phyloP scores from a whole-genome alignment of 2,888 invertebrate species.

The Carcina quercana region DNA sequence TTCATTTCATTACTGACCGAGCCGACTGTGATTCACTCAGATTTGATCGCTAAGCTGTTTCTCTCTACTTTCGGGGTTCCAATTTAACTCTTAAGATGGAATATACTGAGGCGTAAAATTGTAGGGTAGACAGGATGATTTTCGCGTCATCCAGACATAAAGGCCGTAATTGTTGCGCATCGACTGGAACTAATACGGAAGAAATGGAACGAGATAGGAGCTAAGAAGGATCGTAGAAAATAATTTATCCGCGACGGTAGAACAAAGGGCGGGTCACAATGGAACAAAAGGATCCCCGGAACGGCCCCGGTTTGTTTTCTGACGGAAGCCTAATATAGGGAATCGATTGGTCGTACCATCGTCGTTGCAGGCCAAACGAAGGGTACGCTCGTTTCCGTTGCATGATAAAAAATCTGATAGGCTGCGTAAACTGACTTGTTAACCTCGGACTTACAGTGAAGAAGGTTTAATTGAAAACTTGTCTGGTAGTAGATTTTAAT shows the following conservation, averaged over 20 bases:
- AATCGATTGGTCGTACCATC: conserved; percentile 58
- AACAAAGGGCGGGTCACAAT: conserved; percentile 64
- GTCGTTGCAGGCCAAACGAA: conserved; percentile 32
- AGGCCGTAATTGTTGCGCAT: conserved; percentile 71
- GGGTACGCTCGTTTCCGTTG: conserved; percentile 45
- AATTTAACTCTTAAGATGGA: conserved; percentile 53
- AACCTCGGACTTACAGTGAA: neutral
- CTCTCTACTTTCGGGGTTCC: conserved; percentile 33
- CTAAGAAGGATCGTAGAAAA: conserved; percentile 68
- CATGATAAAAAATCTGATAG: conserved; percentile 29
- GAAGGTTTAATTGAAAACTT: too few species aligned
- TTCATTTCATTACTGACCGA: neutral
- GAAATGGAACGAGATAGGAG: conserved; percentile 70
- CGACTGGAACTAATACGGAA: conserved; percentile 71
- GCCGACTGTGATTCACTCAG: neutral
- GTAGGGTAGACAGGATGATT: conserved; percentile 62
- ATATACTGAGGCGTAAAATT: conserved; percentile 67
- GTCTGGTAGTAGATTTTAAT: too few species aligned
- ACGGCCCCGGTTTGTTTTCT: conserved; percentile 59
- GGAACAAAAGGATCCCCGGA: conserved; percentile 64
- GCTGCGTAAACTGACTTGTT: conserved; percentile 2
- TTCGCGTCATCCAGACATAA: conserved; percentile 70
- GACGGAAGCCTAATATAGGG: conserved; percentile 62
- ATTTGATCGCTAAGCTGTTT: neutral
- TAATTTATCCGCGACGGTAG: conserved; percentile 67